phyloP scores from a whole-genome alignment of 2,113 vertebrate species.

The Apeltes quadracus region DNA sequence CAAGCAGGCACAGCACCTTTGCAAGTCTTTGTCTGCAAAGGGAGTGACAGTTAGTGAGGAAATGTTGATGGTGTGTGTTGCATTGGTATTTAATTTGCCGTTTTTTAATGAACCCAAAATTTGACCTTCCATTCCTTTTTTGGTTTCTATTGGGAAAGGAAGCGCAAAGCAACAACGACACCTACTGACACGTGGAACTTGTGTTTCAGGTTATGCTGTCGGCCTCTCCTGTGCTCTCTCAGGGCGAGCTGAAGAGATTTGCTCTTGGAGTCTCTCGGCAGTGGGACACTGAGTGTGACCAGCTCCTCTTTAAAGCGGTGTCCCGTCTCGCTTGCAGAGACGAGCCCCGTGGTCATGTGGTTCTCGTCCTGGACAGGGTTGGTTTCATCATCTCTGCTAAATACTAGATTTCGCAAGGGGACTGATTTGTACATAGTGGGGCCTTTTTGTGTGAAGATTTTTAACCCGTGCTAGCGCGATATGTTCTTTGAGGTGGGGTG shows the following conservation, averaged over 20 bases:
- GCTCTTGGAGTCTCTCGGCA: slow-evolving; percentile 73
- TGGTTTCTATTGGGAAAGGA: not conserved
- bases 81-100: not conserved
- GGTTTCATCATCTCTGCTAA: slow-evolving; percentile 6
- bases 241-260: slow-evolving; percentile 76
- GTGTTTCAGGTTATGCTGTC: slow-evolving; percentile 80
- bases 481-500: not conserved
- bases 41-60: slow-evolving; percentile 73
- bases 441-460: not conserved
- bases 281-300: slow-evolving; percentile 66
- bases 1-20: slow-evolving; percentile 69
- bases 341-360: slow-evolving; percentile 72
- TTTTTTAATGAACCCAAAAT: not conserved
- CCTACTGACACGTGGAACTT: not conserved
- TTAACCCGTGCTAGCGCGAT: not conserved
- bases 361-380: slow-evolving; percentile 92
- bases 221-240: slow-evolving; percentile 74
- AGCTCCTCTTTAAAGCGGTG: slow-evolving; percentile 75
- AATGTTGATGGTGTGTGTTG: slow-evolving; percentile 82
- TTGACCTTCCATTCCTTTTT: not conserved
- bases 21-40: slow-evolving; percentile 63
- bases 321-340: slow-evolving; percentile 51
- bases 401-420: not conserved
- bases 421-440: not conserved
- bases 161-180: not conserved